Evolutionary conservation across 2,888 invertebrate species (phyloP).

Genomic region (Silvanus unidentatus): DNA sequence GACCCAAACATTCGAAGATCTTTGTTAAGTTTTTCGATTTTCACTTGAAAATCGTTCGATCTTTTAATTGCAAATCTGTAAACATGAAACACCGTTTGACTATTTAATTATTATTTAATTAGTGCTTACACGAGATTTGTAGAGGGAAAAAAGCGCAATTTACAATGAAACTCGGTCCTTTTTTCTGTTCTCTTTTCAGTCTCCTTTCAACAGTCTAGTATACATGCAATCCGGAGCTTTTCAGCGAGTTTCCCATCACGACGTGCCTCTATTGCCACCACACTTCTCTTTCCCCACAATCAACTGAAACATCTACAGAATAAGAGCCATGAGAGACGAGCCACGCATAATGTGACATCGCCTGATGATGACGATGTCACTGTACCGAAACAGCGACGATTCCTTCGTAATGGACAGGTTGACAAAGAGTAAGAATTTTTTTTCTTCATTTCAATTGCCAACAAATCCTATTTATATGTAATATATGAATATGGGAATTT

Average conservation of each 20-base stretch:
- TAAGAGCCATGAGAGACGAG: conserved; percentile 30
- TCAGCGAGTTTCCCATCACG: conserved; percentile 46
- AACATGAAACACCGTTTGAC: too few species aligned
- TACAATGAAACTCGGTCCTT: too few species aligned
- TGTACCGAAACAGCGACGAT: conserved; percentile 37
- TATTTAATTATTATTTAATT: too few species aligned
- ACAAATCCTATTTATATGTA: background rate
- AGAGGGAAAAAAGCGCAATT: too few species aligned
- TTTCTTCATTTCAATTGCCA: background rate
- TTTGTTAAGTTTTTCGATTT: conserved; percentile 1
- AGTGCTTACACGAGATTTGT: too few species aligned
- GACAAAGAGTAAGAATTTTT: background rate
- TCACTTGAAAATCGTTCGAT: too few species aligned
- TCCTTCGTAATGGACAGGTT: conserved; percentile 30
- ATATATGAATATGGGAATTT: background rate
- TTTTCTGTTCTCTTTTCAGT: conserved; percentile 33
- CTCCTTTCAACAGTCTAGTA: conserved; percentile 46
- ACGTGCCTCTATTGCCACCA: conserved; percentile 36
- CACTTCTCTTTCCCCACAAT: conserved; percentile 23
- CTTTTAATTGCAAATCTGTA: too few species aligned
- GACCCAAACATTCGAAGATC: background rate
- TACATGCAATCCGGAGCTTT: conserved; percentile 45
- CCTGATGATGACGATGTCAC: conserved; percentile 32
- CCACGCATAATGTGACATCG: conserved; percentile 25
- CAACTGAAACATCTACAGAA: background rate